phyloP scores from a whole-genome alignment of 2,113 vertebrate genomes.

The Cyphomyrus plagiostoma region DNA sequence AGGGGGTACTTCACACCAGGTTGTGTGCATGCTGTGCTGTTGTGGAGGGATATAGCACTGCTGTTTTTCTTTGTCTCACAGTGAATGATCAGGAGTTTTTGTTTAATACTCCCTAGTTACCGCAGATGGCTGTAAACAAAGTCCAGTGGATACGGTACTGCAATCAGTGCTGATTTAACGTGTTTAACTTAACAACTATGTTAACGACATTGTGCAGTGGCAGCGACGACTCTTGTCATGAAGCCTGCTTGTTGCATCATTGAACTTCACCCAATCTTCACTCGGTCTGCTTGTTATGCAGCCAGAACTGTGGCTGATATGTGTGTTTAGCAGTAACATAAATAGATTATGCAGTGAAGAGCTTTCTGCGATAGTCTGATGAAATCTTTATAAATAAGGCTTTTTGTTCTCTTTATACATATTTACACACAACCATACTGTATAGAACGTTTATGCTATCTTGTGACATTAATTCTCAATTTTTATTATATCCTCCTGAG shows the following conservation, averaged over 20 bases:
- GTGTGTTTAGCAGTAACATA: neutral
- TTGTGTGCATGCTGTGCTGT: neutral
- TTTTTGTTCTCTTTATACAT: neutral
- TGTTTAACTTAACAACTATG: neutral
- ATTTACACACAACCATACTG: neutral
- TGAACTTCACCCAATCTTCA: neutral
- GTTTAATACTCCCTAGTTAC: neutral
- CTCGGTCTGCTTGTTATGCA: neutral
- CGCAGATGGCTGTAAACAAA: neutral
- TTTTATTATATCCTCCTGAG: too few species aligned
- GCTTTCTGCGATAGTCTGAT: neutral
- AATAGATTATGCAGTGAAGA: neutral
- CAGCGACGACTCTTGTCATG: neutral
- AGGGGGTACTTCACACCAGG: neutral
- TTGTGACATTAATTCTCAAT: too few species aligned
- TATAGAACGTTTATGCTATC: too few species aligned
- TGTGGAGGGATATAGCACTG: neutral
- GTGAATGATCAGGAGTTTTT: neutral
- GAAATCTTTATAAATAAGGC: neutral
- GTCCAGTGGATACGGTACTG: neutral
- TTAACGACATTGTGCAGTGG: neutral
- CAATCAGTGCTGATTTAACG: neutral
- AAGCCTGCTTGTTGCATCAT: neutral
- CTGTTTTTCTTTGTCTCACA: neutral
- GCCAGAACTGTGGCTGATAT: neutral